These are phyloP conservation scores for Chirona hameri DNA, from an alignment of 2,888 invertebrate species.

Conservation along the genomic window DNA sequence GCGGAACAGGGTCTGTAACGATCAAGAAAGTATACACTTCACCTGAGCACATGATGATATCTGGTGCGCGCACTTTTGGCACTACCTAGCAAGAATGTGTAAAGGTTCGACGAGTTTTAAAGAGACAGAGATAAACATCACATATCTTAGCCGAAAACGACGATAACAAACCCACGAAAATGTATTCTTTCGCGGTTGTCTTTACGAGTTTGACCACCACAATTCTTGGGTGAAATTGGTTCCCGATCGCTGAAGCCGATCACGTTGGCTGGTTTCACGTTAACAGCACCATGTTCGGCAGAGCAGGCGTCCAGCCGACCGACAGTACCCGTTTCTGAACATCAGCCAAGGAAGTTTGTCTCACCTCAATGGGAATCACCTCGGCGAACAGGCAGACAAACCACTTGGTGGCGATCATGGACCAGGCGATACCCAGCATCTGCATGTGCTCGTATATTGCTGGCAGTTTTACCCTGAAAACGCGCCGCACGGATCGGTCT, in stretches of 20 bases:
- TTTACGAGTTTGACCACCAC: neutral
- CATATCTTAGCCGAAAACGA: neutral
- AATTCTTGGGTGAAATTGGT: too few species aligned
- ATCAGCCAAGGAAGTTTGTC: neutral
- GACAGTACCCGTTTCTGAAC: neutral
- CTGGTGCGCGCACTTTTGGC: too few species aligned
- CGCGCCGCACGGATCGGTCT: too few species aligned
- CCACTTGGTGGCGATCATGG: conserved; percentile 91
- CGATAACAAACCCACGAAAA: neutral
- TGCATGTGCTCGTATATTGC: conserved; percentile 75
- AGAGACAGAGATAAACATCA: too few species aligned
- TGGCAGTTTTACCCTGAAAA: conserved; percentile 66
- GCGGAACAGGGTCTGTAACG: conserved; percentile 72
- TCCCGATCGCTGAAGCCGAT: too few species aligned
- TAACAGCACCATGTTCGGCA: too few species aligned
- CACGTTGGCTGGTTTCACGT: too few species aligned
- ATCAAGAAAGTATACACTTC: conserved; percentile 34
- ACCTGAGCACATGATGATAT: too few species aligned
- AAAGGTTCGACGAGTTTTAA: neutral
- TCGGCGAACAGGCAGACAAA: conserved; percentile 91
- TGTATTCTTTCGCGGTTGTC: neutral
- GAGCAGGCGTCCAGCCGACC: too few species aligned
- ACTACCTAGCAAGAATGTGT: too few species aligned
- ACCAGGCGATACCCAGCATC: conserved; percentile 78
- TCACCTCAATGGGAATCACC: conserved; percentile 81